Evolutionary conservation across 2,888 invertebrate species (phyloP).

Genomic region (Lamproptera curius): DNA sequence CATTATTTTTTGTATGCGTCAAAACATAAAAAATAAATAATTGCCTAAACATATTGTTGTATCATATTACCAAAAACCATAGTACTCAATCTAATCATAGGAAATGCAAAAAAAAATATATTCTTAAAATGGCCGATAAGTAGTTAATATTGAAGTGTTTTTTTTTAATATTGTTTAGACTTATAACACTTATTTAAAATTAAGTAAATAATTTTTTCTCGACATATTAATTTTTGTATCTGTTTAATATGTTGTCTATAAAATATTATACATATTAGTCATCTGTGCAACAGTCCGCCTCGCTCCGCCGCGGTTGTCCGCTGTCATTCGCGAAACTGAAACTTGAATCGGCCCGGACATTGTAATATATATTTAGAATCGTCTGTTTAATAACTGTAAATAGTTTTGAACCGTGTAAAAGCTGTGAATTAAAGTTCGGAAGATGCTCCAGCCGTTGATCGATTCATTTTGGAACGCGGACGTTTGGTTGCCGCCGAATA

Average conservation of each 20-base stretch:
- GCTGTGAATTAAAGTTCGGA: constrained; percentile 28
- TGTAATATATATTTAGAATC: constrained; percentile 27
- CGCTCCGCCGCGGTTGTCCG: constrained; percentile 17
- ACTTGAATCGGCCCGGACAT: constrained; percentile 25
- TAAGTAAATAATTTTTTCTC: not conserved
- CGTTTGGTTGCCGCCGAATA: constrained; percentile 95
- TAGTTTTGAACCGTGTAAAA: constrained; percentile 10
- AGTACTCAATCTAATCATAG: too few relatives aligned
- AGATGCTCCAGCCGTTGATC: constrained; percentile 64
- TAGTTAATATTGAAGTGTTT: too few relatives aligned
- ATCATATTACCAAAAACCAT: too few relatives aligned
- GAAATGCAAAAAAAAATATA: too few relatives aligned
- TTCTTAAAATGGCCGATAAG: too few relatives aligned
- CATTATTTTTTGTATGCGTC: constrained; percentile 47
- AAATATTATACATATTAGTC: not conserved
- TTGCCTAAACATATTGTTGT: too few relatives aligned
- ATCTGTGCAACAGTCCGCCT: constrained; percentile 23
- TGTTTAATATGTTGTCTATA: constrained; percentile 2
- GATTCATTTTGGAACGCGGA: constrained; percentile 87
- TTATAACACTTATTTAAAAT: not conserved
- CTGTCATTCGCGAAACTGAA: constrained; percentile 21
- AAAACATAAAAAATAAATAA: constrained; percentile 39
- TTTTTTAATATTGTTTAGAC: too few relatives aligned
- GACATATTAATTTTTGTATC: not conserved
- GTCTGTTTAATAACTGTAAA: constrained; percentile 20